Evolutionary conservation across 92 coral and sea anemone species (phyloP), one percentile per base, ranked within the genome.

Genomic region (Hydrozoanthus gracilis): DNA sequence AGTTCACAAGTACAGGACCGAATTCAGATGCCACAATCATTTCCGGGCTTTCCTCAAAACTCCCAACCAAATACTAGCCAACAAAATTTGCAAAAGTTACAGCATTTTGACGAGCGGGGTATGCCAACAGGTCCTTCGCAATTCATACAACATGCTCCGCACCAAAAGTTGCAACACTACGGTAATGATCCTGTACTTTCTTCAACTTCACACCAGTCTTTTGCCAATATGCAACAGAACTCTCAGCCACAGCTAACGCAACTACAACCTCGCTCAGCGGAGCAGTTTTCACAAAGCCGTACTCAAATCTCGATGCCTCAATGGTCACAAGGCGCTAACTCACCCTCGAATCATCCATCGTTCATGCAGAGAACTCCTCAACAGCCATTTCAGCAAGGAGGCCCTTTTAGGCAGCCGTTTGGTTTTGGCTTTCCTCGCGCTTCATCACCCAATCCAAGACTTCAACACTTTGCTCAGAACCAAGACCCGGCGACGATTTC

Each of bases 101-200:
- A 91, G 73, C 94, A 95, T 89, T 92, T 88, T 66, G 98, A 85
- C 70, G 99, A 97, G 86, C 97, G 94, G 76, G 86, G 89, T 8
- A 70, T 84, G 44, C 87, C 98, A 56, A 86, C 96, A 44, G 87
- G 77, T 44, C 60, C 88, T 45, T 86, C 94, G 13, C 90, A 88
- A 76, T 89, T 90, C 60, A 84, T 90, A 71, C 98, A 94, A 82
- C 92, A 89, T 60, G 83, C 89, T 17, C 86, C 95, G 46, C 93
- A 93, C 49, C 99, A 95, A 88, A 95, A 95, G 87, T 93, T 97
- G 60, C 99, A 97, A 82, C 99, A 97, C 86, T 97, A 95, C 83
- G 85, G 85, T 58, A 90, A 87, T 86, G 98, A 95, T 86, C 98
- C 98, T 50, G 83, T 95, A 15, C 93, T 95, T 20, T 92, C 98